phyloP scores from a whole-genome alignment of 30 jellyfish, hydroid and myxozoan genomes.

The Chironex yamaguchii region DNA sequence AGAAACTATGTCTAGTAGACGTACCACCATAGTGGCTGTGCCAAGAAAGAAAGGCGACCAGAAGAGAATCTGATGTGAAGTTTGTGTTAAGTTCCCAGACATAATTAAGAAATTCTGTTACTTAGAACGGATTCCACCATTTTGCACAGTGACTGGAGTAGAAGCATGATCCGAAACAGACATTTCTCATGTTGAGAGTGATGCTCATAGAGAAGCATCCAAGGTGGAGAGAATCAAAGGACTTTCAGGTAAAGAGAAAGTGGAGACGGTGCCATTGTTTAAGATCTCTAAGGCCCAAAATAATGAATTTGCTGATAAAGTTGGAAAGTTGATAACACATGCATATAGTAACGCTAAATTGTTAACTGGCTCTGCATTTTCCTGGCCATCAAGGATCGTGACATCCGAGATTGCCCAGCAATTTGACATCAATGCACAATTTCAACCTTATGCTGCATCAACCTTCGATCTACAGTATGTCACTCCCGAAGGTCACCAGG shows the following conservation, averaged over 20 bases:
- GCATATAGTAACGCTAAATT: conserved; percentile 6
- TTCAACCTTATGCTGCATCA: conserved; percentile 13
- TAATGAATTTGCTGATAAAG: background rate
- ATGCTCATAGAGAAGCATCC: background rate
- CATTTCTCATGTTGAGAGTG: background rate
- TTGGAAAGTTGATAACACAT: conserved; percentile 27
- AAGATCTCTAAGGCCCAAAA: too few relatives aligned
- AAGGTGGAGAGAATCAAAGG: background rate
- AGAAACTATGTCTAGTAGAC: conserved; percentile 28
- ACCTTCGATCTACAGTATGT: conserved; percentile 10
- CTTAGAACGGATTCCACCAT: too few relatives aligned
- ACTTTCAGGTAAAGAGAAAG: background rate
- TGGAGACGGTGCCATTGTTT: background rate
- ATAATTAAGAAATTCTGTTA: too few relatives aligned
- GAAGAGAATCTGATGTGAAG: too few relatives aligned
- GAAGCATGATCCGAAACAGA: background rate
- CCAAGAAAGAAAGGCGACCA: conserved; percentile 25
- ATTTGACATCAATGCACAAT: conserved; percentile 6
- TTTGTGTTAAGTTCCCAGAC: too few relatives aligned
- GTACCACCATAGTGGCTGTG: conserved; percentile 31
- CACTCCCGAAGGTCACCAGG: conserved; percentile 14
- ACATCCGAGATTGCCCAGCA: conserved; percentile 23
- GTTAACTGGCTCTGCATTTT: conserved; percentile 19
- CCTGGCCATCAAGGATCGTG: conserved; percentile 41
- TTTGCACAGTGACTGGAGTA: too few relatives aligned